Percentiles rank a stretch among this genome's conserved stretches.
Evolutionary conservation across 2,113 vertebrate species (phyloP).

Genomic region (Dipodomys stephensi): DNA sequence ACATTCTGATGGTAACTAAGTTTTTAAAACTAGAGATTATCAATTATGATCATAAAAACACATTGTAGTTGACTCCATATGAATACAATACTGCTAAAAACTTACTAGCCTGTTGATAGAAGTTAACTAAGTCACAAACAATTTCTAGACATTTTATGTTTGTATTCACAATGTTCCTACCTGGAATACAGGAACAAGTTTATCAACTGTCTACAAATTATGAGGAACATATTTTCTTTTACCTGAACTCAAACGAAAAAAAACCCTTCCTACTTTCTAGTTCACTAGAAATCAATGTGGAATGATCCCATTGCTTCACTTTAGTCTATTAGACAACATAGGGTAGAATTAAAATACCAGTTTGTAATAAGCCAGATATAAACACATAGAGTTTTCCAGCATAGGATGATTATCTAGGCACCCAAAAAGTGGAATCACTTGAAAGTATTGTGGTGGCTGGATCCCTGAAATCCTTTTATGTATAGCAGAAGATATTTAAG

Average conservation of each 20-base stretch:
- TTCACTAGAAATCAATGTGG: not conserved
- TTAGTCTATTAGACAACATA: not conserved
- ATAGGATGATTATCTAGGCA: constrained; percentile 16
- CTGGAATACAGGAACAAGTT: not conserved
- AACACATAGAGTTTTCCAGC: constrained; percentile 15
- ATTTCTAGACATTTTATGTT: constrained; percentile 1
- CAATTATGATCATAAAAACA: not conserved
- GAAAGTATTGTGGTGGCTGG: not conserved
- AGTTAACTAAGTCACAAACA: not conserved
- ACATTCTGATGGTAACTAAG: constrained; percentile 15
- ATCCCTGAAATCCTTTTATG: not conserved
- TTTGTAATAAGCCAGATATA: not conserved
- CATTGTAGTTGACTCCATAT: not conserved
- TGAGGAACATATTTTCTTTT: constrained; percentile 27
- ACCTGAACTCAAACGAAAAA: constrained; percentile 22
- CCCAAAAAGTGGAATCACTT: not conserved
- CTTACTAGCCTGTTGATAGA: not conserved
- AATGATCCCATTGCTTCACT: not conserved
- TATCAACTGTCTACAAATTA: constrained; percentile 6
- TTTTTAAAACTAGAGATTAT: constrained; percentile 54
- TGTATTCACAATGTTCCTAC: constrained; percentile 26
- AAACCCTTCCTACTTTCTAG: not conserved
- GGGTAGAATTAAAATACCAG: constrained; percentile 15
- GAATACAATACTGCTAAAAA: not conserved
- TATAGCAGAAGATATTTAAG: not conserved